Base-by-base conservation (phyloP, 2,888 invertebrate species). In the Cactoblastis cactorum region DNA sequence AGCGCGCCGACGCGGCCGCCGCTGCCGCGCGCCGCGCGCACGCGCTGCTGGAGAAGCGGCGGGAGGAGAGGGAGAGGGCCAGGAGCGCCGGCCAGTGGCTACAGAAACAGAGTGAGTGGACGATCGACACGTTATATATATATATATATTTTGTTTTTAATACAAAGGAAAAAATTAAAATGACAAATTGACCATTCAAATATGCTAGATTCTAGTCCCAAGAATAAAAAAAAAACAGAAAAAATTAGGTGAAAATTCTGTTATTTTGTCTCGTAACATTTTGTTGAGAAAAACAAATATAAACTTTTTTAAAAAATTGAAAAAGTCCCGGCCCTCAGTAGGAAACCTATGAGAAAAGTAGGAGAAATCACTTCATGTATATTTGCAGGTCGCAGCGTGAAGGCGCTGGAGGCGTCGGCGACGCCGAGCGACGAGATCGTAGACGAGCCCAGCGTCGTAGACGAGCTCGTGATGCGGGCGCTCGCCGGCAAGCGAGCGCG, bases 21-120 rank as follows among this genome's bases (percentile, higher is more conserved):
- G 11, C 45, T 54, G 12, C 56, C 57, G 5, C 34, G 12, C 6
- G n/a, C 57, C 49, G 64, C 74, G 91, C 6, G 34, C n/a, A n/a
- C n/a, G n/a, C 67, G n/a, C 47, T 54, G 12, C 56, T 58, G 3
- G 79, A 68, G 1, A 61, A 58, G 11, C 57, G 50, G 64, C 74
- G 91, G 1, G 89, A 90, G 53, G 77, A 87, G 56, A 74, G 81
- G 17, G 90, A 90, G 52, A 80, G 91, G 43, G 65, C 77, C n/a
- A 69, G 63, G 1, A 57, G 62, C 0, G 65, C 70, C 1, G 63
- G 61, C 17, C 67, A 70, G 1, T 34, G 65, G 48, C 56, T 68
- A 1, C 34, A 74, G 39, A 56, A 71, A 24, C 62, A 56, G 33
- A 84, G 83, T 82, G 39, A 73, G 79, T 71, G 9, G 8, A 32